Percentiles rank a stretch among this genome's conserved stretches.
Evolutionary conservation across 2,797 vertebrate genomes (phyloP).

Genomic region (Chelon auratus): DNA sequence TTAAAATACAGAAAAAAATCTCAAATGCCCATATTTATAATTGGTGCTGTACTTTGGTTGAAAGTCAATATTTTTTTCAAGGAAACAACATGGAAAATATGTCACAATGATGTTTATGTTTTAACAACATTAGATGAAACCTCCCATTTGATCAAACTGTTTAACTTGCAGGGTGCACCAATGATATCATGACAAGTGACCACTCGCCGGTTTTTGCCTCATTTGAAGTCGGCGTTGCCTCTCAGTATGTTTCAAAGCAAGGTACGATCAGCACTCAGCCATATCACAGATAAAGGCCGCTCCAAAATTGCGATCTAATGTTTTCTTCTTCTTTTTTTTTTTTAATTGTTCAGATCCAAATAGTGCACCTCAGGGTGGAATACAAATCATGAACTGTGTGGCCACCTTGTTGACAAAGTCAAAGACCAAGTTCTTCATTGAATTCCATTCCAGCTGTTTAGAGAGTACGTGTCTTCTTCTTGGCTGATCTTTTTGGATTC

Average conservation of each 20-base stretch:
- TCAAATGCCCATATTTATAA: too few relatives aligned
- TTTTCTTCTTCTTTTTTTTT: background rate
- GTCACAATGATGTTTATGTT: too few relatives aligned
- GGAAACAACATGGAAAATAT: background rate
- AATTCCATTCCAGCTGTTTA: constrained; percentile 96
- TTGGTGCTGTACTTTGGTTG: too few relatives aligned
- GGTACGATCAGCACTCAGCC: constrained; percentile 73
- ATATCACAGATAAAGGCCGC: background rate
- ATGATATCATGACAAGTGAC: constrained; percentile 96
- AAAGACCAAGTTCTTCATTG: constrained; percentile 97
- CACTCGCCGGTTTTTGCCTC: constrained; percentile 97
- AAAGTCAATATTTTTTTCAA: too few relatives aligned
- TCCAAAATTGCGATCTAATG: background rate
- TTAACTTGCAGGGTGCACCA: constrained; percentile 89
- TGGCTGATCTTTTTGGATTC: background rate
- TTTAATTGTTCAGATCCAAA: constrained; percentile 83
- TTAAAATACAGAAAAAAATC: too few relatives aligned
- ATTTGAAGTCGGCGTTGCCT: constrained; percentile 96
- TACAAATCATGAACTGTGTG: constrained; percentile 92
- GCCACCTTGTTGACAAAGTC: constrained; percentile 94
- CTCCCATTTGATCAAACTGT: background rate
- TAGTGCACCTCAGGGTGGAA: constrained; percentile 88
- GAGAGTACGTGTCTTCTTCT: constrained; percentile 86
- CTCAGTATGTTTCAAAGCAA: constrained; percentile 98
- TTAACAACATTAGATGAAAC: too few relatives aligned